Percentiles rank a stretch among this genome's conserved stretches.
Evolutionary conservation across 2,888 invertebrate species (phyloP).

Genomic region (Phalera bucephala): DNA sequence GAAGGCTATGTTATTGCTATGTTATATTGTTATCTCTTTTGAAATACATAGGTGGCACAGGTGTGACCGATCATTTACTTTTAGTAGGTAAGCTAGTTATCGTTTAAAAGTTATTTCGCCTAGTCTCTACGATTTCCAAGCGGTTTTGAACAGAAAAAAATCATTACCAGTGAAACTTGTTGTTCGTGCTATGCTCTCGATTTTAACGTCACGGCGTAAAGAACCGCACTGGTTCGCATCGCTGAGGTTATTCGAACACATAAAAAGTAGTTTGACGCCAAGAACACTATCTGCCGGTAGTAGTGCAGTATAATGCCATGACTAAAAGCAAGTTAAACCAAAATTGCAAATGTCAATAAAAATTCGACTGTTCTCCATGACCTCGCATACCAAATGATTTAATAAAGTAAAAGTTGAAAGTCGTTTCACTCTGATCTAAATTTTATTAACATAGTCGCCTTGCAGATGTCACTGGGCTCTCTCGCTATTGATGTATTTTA

Average conservation of each 20-base stretch:
- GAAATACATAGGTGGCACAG: too few relatives aligned
- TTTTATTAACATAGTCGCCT: slow-evolving; percentile 13
- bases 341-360: neutral
- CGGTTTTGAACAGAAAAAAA: slow-evolving; percentile 40
- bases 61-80: slow-evolving; percentile 6
- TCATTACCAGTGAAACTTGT: slow-evolving; percentile 44
- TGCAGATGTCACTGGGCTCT: slow-evolving; percentile 29
- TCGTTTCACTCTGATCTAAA: slow-evolving; percentile 7
- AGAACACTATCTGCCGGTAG: slow-evolving; percentile 19
- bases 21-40: too few relatives aligned
- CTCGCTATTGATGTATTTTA: slow-evolving; percentile 40
- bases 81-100: slow-evolving; percentile 26
- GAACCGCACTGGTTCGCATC: slow-evolving; percentile 23
- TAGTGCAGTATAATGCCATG: slow-evolving; percentile 13
- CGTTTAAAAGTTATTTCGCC: slow-evolving; percentile 8
- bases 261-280: slow-evolving; percentile 27
- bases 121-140: slow-evolving; percentile 17
- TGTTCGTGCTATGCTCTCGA: slow-evolving; percentile 43
- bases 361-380: neutral
- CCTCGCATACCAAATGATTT: slow-evolving; percentile 3
- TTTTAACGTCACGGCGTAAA: slow-evolving; percentile 42
- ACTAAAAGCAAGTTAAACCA: slow-evolving; percentile 6
- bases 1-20: too few relatives aligned
- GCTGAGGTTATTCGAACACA: slow-evolving; percentile 29
- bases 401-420: slow-evolving; percentile 7